A percentile compares a stretch with the other conserved stretches of the same genome.
These are phyloP conservation scores for Drosophila mayaguana DNA, from an alignment of 2,888 invertebrate genomes.

Conservation along the genomic window DNA sequence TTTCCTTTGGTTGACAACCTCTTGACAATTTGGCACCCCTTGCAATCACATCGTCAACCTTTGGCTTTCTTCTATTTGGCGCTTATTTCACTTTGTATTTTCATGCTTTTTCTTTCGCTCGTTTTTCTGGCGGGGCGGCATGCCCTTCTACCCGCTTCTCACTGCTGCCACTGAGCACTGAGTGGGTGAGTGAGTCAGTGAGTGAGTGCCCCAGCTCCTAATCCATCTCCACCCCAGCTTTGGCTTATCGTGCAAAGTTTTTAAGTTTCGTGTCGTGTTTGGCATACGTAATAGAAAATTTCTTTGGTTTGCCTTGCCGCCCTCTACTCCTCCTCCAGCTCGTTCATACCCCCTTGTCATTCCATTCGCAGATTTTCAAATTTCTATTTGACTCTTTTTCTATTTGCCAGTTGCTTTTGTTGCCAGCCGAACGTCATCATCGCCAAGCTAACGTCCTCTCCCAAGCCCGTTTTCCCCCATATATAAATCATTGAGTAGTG, in stretches of 20 bases:
- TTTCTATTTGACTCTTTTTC: constrained; percentile 55
- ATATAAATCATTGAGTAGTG: constrained; percentile 43
- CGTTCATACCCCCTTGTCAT: constrained; percentile 30
- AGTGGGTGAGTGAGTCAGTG: background rate
- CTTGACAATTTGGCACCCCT: constrained; percentile 75
- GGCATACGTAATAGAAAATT: constrained; percentile 77
- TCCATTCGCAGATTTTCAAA: constrained; percentile 70
- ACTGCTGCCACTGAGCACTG: constrained; percentile 43
- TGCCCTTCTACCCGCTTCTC: background rate
- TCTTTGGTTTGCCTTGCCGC: constrained; percentile 28
- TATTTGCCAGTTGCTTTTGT: constrained; percentile 28
- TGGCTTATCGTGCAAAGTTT: constrained; percentile 81
- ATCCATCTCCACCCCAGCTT: constrained; percentile 37
- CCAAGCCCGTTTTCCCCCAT: constrained; percentile 13
- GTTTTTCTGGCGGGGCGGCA: background rate
- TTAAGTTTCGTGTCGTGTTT: constrained; percentile 79
- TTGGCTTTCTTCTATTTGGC: constrained; percentile 58
- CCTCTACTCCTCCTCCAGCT: background rate
- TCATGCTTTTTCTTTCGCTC: constrained; percentile 12
- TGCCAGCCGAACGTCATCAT: constrained; percentile 16
- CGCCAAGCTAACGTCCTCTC: constrained; percentile 17
- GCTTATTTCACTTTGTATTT: constrained; percentile 64
- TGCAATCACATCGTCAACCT: constrained; percentile 55
- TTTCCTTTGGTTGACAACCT: constrained; percentile 67
- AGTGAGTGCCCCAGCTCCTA: constrained; percentile 39